Base-by-base conservation (phyloP, 64 coral and sea anemone genomes). In the Anthopleura sola region DNA sequence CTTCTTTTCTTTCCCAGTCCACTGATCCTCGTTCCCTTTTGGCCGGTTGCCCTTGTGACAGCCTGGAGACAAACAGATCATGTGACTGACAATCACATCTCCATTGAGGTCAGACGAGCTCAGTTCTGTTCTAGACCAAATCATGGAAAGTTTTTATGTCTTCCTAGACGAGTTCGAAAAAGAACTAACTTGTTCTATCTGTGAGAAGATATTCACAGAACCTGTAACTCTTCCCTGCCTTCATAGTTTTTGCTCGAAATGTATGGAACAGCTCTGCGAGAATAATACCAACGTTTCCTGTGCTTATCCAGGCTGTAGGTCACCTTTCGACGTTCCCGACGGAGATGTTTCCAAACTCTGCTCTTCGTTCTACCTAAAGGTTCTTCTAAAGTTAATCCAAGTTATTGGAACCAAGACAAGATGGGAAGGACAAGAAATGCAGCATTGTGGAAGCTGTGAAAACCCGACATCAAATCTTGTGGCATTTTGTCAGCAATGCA, bases 181-280 rank as follows among this genome's bases (percentile, higher is more conserved):
- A 39, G 76, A 79, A 44, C 76, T 79, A 38, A 79, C 76, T 21
- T 79, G 76, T 46, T 79, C 76, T 3, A 79, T 79, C 36, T 79
- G 76, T 79, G 37, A 38, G 1, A 16, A 79, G 38, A 48, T 47
- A 19, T 46, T 79, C 47, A 79, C 76, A 38, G 24, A 47, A 7
- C 76, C 76, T 21, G 31, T 44, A 8, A 79, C 76, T 9, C 44
- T 79, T 20, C 36, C 36, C 19, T 79, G 76, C 34, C 76, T 79
- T 44, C 76, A 79, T 10, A 79, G 76, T 79, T 79, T 79, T 29
- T 79, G 76, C 10, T 48, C 39, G 36, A 79, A 79, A 44, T 79
- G 76, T 33, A 46, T 79, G 8, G 19, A 38, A 44, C 37, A 79
- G 19, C 21, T 28, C 2, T 44, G 12, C 76, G 76, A 23, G 38